Conservation (phyloP, 2,113 vertebrate genomes). For the Malurus alboscapulatus region DNA sequence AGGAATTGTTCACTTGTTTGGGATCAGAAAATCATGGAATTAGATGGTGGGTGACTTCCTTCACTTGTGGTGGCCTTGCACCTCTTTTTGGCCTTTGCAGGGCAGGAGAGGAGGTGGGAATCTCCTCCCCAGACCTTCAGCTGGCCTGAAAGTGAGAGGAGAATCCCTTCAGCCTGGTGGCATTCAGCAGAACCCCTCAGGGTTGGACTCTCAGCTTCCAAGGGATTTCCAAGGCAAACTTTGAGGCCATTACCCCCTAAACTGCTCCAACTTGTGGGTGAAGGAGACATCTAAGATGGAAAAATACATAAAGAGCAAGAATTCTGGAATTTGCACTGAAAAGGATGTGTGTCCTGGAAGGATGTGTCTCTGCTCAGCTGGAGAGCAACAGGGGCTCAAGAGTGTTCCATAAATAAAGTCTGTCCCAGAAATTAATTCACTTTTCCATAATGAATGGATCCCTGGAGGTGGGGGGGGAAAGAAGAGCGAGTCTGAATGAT, state of each 20-base stretch:
- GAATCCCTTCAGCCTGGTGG: rapidly evolving
- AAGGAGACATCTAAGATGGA: background rate
- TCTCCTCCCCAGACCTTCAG: rapidly evolving
- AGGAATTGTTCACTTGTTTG: background rate
- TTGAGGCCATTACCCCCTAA: background rate
- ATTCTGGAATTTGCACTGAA: background rate
- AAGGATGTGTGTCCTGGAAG: background rate
- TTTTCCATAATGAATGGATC: background rate
- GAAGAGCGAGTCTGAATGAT: background rate
- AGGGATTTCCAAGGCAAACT: background rate
- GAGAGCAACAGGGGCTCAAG: background rate
- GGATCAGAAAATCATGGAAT: background rate
- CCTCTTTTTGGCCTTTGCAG: background rate
- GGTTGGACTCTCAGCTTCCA: background rate
- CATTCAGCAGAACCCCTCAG: background rate
- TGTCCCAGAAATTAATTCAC: background rate
- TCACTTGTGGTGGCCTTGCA: rapidly evolving
- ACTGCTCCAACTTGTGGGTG: background rate
- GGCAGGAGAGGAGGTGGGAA: background rate
- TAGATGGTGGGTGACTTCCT: background rate
- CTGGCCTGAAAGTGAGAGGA: background rate
- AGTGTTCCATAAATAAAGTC: background rate
- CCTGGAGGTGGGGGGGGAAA: background rate
- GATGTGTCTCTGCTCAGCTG: background rate
- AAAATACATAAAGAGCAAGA: rapidly evolving